Base-by-base conservation (phyloP, 2,797 vertebrate genomes). In the Neosalanx taihuensis region DNA sequence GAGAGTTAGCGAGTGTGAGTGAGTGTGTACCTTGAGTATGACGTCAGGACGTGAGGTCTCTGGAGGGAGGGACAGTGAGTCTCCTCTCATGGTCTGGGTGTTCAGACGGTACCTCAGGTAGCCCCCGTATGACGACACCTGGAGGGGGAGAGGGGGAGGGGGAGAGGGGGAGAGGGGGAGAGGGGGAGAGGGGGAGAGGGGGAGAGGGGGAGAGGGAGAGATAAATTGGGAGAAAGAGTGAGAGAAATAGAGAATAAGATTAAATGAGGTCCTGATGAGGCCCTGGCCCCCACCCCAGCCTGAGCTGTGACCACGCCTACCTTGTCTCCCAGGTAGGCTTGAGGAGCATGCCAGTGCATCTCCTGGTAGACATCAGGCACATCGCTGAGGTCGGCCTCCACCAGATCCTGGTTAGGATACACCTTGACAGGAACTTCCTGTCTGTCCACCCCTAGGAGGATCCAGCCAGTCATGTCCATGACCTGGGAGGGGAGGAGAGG, bases 111-210 rank as follows among this genome's bases (percentile, higher is more conserved):
- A 99, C 63, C 76, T 92, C 68, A 99, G 90, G 65, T 87, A 90
- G 4, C 96, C 97, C 0, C 96, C 96, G 0, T 98, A 98, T 7
- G 97, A 96, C 0, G 95, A 98, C 46, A 99, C 95, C 97, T 99
- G 81, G 1, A 66, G 46, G 72, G 2, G 58, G 17, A 64, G n/a
- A 62, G 20, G 69, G 9, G 23, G 49, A 31, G 17, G 69, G 29
- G 56, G 17, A 7, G 20, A 33, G 30, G 1, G 60, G 7, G 60
- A n/a, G 59, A 6, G 5, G 15, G 0, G 20, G 9, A 20, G n/a
- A 6, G 3, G 23, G 33, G 41, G 7, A 17, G 10, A 17, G 23
- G 2, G 7, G 5, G 13, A 29, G 35, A 26, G 23, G 23, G 23
- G 23, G 23, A 26, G 23, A 26, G 23, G 23, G 23, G 23, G 23